Percentiles rank a stretch among this genome's conserved stretches.
These are phyloP conservation scores for Torymus auratus DNA, from an alignment of 2,888 invertebrate genomes.

Conservation along the genomic window DNA sequence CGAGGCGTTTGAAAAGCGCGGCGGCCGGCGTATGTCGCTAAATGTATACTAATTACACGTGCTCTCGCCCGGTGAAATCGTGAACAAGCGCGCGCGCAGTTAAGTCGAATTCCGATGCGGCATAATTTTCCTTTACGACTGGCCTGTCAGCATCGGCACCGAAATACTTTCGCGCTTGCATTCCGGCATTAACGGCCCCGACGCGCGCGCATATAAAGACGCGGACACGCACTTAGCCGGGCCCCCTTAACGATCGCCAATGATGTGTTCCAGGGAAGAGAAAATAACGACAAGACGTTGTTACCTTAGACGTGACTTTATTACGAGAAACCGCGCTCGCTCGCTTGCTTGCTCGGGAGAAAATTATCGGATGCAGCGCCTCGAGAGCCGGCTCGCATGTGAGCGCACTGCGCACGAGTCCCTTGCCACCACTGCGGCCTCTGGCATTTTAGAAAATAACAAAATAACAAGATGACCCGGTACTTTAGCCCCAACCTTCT, in stretches of 20 bases:
- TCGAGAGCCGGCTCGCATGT: background rate
- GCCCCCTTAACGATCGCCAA: slow-evolving; percentile 52
- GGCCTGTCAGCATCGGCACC: slow-evolving; percentile 46
- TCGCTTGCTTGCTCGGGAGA: background rate
- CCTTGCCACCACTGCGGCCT: slow-evolving; percentile 11
- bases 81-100: background rate
- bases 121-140: slow-evolving; percentile 49
- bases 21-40: slow-evolving; percentile 29
- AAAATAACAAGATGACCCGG: slow-evolving; percentile 30
- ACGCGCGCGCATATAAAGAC: slow-evolving; percentile 26
- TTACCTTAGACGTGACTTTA: slow-evolving; percentile 49
- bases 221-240: slow-evolving; percentile 26
- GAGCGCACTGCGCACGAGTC: background rate
- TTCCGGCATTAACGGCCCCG: slow-evolving; percentile 43
- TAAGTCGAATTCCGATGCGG: slow-evolving; percentile 42
- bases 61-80: slow-evolving; percentile 31
- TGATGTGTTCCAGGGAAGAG: slow-evolving; percentile 48
- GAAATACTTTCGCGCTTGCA: slow-evolving; percentile 35
- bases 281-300: slow-evolving; percentile 50
- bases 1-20: background rate
- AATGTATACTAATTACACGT: slow-evolving; percentile 50
- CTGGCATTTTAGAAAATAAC: slow-evolving; percentile 30
- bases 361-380: slow-evolving; percentile 12
- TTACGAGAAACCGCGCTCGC: slow-evolving; percentile 43
- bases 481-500: background rate